These are phyloP conservation scores for Amaurobius ferox DNA, from an alignment of 2,888 invertebrate genomes.

Conservation along the genomic window DNA sequence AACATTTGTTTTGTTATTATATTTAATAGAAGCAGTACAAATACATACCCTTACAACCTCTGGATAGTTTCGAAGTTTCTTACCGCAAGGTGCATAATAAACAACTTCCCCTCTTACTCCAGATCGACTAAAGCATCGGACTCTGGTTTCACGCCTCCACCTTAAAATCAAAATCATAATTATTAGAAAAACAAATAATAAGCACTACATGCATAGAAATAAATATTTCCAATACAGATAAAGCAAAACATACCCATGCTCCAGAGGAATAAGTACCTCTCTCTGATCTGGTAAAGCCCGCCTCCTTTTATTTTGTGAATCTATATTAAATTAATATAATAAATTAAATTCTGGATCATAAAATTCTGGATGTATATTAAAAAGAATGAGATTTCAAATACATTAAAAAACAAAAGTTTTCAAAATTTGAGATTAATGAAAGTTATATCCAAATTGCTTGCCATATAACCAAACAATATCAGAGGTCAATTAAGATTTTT, in stretches of 20 bases:
- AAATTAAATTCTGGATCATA: too few species aligned
- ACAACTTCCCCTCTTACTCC: constrained; percentile 95
- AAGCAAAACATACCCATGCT: constrained; percentile 82
- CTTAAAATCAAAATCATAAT: constrained; percentile 66
- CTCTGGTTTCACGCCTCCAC: constrained; percentile 95
- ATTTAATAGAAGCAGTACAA: too few species aligned
- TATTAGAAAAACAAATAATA: neutral
- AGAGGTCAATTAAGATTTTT: too few species aligned
- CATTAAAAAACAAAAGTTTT: too few species aligned
- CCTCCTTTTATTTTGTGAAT: constrained; percentile 77
- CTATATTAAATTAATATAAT: constrained; percentile 8
- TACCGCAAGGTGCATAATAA: constrained; percentile 86
- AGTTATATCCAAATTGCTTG: too few species aligned
- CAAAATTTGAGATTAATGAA: too few species aligned
- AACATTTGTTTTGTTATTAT: too few species aligned
- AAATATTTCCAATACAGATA: neutral
- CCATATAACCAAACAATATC: too few species aligned
- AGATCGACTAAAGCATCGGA: constrained; percentile 89
- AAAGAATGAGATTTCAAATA: too few species aligned
- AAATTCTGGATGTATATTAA: too few species aligned
- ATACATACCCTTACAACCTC: constrained; percentile 80
- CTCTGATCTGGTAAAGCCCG: constrained; percentile 81
- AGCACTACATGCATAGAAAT: neutral
- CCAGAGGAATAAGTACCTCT: constrained; percentile 83
- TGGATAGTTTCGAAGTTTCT: constrained; percentile 82